Evolutionary conservation across 2,888 invertebrate genomes (phyloP).

Genomic region (Lasioglossum morio): DNA sequence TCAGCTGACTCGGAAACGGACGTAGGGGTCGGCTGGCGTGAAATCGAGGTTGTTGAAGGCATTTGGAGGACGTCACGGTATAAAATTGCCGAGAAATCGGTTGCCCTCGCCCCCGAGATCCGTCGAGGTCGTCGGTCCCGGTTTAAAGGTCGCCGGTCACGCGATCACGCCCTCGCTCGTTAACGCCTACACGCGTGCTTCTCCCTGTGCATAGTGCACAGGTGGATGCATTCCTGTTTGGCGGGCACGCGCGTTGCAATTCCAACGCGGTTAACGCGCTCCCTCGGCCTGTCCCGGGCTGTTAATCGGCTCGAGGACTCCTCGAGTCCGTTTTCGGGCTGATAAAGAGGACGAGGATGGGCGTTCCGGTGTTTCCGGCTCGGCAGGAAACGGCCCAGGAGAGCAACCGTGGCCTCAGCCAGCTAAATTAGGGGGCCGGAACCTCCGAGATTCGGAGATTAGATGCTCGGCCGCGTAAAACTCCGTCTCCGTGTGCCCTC

Average conservation of each 20-base stretch:
- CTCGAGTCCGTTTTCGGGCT: constrained; percentile 43
- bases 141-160: constrained; percentile 63
- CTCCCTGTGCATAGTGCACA: constrained; percentile 20
- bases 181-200: constrained; percentile 55
- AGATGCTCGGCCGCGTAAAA: constrained; percentile 11
- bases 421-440: constrained; percentile 40
- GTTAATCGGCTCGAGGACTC: constrained; percentile 62
- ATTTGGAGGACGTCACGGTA: neutral
- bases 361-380: constrained; percentile 54
- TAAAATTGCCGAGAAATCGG: constrained; percentile 10
- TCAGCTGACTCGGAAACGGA: neutral
- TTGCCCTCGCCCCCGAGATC: neutral
- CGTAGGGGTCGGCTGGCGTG: neutral
- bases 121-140: neutral
- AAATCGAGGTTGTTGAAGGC: no score
- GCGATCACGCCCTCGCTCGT: constrained; percentile 67
- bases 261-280: constrained; percentile 54
- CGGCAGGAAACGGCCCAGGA: constrained; percentile 44
- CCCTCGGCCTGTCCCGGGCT: constrained; percentile 26
- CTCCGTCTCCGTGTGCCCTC: neutral
- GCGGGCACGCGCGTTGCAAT: constrained; percentile 49
- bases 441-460: constrained; percentile 46
- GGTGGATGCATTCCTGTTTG: constrained; percentile 47
- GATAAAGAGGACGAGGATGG: constrained; percentile 57
- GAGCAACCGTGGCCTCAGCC: constrained; percentile 12